Evolutionary conservation across 53 echinoderm and acorn worm species (phyloP).

Genomic region (Stichopus horrens): DNA sequence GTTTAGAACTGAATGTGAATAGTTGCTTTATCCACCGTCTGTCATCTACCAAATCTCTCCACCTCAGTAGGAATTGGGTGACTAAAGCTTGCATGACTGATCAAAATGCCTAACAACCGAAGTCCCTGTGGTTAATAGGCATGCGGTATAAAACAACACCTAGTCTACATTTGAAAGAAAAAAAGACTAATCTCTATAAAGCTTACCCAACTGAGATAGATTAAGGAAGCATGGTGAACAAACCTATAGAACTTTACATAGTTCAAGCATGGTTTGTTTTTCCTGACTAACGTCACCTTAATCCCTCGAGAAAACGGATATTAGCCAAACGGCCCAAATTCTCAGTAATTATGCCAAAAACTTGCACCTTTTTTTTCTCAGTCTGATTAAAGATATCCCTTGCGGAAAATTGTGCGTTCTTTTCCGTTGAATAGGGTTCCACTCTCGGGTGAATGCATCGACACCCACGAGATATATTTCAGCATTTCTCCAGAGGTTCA

Average conservation of each 20-base stretch:
- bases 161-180: too few species aligned
- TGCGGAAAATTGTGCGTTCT: slow-evolving; percentile 5
- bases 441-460: not conserved
- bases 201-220: not conserved
- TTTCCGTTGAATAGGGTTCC: not conserved
- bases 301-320: slow-evolving; percentile 5
- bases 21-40: too few species aligned
- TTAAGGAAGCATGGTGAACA: not conserved
- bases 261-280: not conserved
- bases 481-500: not conserved
- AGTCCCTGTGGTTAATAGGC: too few species aligned
- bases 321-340: slow-evolving; percentile 6
- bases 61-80: too few species aligned
- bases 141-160: too few species aligned
- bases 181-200: too few species aligned
- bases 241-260: not conserved
- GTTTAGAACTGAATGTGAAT: too few species aligned
- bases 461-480: slow-evolving; percentile 10
- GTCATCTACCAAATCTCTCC: too few species aligned
- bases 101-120: too few species aligned
- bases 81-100: too few species aligned
- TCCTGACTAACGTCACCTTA: not conserved
- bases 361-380: not conserved
- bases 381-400: slow-evolving; percentile 18
- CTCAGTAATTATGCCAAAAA: not conserved